phyloP scores from a whole-genome alignment of 1,140 invertebrate genomes.

The Oreohelix idahoensis region DNA sequence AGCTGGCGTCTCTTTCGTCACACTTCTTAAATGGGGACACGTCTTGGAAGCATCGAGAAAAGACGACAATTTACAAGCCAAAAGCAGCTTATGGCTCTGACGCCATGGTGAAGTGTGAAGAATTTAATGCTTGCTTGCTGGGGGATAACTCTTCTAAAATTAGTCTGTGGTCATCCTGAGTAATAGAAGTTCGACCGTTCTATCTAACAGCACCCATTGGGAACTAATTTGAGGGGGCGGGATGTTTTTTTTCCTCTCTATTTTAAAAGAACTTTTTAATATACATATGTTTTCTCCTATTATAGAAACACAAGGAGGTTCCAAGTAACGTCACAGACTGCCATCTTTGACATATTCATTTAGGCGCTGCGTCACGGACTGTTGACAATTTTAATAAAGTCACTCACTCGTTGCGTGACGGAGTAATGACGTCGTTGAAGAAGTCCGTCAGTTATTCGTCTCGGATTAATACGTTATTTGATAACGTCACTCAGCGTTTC shows the following conservation, averaged over 20 bases:
- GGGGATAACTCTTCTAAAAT: slow-evolving; percentile 4
- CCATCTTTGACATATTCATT: no score
- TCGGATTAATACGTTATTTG: no score
- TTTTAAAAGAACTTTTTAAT: background rate
- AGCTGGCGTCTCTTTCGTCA: background rate
- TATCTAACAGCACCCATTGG: background rate
- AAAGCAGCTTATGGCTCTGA: background rate
- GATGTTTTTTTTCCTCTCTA: background rate
- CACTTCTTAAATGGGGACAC: background rate
- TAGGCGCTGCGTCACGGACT: no score
- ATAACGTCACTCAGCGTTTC: no score
- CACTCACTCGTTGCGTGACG: no score
- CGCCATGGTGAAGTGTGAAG: background rate
- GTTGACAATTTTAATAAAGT: no score
- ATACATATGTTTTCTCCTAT: background rate
- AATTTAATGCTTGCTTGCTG: slow-evolving; percentile 12
- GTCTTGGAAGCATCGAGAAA: background rate
- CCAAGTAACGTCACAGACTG: no score
- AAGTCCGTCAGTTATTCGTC: no score
- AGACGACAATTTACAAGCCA: background rate
- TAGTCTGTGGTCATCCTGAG: background rate
- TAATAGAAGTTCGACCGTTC: background rate
- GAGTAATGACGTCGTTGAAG: no score
- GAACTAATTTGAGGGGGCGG: background rate
- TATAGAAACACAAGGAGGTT: no score